Evolutionary conservation across 2,888 invertebrate genomes (phyloP).

Genomic region (Eupithecia tripunctaria): DNA sequence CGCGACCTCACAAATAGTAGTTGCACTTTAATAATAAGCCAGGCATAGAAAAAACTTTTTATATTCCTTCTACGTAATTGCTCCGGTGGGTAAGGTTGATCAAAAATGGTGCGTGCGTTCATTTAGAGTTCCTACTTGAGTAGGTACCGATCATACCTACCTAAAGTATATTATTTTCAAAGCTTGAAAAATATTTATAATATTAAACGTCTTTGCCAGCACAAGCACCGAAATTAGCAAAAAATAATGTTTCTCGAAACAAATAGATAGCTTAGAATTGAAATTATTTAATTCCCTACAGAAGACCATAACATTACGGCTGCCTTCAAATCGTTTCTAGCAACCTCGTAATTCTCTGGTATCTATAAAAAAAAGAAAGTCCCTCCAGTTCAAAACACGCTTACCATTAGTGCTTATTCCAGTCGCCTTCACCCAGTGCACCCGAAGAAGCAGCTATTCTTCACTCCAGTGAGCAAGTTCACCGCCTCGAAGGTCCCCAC

Average conservation of each 20-base stretch:
- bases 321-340: too few relatives aligned
- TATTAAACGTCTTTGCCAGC: too few relatives aligned
- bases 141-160: too few relatives aligned
- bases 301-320: too few relatives aligned
- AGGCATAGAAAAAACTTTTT: neutral
- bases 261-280: too few relatives aligned
- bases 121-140: too few relatives aligned
- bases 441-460: conserved; percentile 74
- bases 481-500: conserved; percentile 59
- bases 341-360: neutral
- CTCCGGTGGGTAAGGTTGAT: neutral
- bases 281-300: too few relatives aligned
- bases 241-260: too few relatives aligned
- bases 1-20: too few relatives aligned
- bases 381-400: neutral
- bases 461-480: conserved; percentile 76
- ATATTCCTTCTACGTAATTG: neutral
- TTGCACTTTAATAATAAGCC: conserved; percentile 32
- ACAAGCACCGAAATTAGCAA: too few relatives aligned
- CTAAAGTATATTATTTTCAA: too few relatives aligned
- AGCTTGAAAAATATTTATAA: neutral
- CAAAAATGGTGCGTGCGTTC: neutral
- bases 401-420: conserved; percentile 11
- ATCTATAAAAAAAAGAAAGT: neutral
- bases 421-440: conserved; percentile 70